These are phyloP conservation scores for Tupaia chinensis DNA, from an alignment of 2,113 vertebrate genomes.

Conservation along the genomic window DNA sequence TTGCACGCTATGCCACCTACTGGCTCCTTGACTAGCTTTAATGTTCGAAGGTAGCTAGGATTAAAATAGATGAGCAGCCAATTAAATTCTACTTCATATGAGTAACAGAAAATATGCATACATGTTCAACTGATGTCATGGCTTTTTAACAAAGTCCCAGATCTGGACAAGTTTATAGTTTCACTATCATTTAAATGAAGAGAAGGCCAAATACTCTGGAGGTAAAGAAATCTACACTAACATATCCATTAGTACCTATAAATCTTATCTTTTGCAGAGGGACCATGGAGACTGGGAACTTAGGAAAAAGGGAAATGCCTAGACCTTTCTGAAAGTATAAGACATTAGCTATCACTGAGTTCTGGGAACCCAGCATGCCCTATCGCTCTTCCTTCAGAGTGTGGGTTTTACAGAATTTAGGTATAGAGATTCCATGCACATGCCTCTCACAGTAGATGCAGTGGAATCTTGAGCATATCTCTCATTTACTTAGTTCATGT, in stretches of 20 bases:
- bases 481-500: constrained; percentile 12
- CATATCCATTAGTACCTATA: background rate
- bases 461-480: background rate
- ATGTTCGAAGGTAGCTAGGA: constrained; percentile 19
- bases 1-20: too few species aligned
- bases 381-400: background rate
- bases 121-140: background rate
- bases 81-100: background rate
- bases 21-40: background rate
- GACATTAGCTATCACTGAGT: background rate
- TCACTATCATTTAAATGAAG: background rate
- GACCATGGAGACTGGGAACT: background rate
- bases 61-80: background rate
- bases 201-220: background rate
- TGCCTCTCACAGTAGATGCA: background rate
- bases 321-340: constrained; percentile 21
- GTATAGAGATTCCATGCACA: background rate
- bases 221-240: background rate
- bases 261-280: background rate
- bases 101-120: constrained; percentile 2
- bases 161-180: background rate
- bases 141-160: background rate
- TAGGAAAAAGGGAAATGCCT: background rate
- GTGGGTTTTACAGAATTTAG: constrained; percentile 24
- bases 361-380: background rate